A percentile compares a stretch with the other conserved stretches of the same genome.
Conservation (phyloP, 2,797 vertebrate genomes). For the Poecilia velifera region DNA sequence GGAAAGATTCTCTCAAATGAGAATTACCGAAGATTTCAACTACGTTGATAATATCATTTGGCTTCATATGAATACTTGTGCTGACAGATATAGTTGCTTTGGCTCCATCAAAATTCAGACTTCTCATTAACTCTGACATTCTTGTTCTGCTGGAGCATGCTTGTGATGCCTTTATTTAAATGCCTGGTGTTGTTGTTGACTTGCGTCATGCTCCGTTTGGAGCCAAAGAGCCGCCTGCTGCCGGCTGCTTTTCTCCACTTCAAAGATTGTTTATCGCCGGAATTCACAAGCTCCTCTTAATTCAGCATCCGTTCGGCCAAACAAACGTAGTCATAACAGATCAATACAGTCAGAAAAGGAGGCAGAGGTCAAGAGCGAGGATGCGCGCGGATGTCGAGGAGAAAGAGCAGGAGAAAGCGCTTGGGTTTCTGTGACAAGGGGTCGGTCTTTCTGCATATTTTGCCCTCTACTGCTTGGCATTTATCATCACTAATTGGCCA, state of each 20-base stretch:
- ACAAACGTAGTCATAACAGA: conserved; percentile 63
- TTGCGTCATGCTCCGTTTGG: conserved; percentile 37
- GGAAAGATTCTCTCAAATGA: conserved; percentile 25
- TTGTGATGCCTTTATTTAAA: conserved; percentile 35
- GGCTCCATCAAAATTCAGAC: conserved; percentile 21
- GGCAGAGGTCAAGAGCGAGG: conserved; percentile 34
- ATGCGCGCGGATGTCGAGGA: conserved; percentile 14
- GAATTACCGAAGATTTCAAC: conserved; percentile 16
- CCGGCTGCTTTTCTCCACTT: conserved; percentile 7
- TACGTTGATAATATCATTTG: conserved; percentile 12
- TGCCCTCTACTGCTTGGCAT: conserved; percentile 47
- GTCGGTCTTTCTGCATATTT: conserved; percentile 57
- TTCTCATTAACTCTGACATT: conserved; percentile 34
- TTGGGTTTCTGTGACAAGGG: conserved; percentile 40
- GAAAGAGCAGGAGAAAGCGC: conserved; percentile 22
- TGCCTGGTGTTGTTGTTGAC: conserved; percentile 32
- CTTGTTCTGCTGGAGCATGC: conserved; percentile 19
- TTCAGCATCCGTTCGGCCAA: conserved; percentile 46
- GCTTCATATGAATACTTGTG: not conserved
- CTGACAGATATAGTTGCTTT: conserved; percentile 34
- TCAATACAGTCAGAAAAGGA: conserved; percentile 48
- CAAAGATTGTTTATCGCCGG: conserved; percentile 22
- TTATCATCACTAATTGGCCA: conserved; percentile 66
- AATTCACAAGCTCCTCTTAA: conserved; percentile 44
- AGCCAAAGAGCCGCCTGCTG: not conserved